Evolutionary conservation across 1,140 invertebrate species (phyloP).

Genomic region (Episyrphus balteatus): DNA sequence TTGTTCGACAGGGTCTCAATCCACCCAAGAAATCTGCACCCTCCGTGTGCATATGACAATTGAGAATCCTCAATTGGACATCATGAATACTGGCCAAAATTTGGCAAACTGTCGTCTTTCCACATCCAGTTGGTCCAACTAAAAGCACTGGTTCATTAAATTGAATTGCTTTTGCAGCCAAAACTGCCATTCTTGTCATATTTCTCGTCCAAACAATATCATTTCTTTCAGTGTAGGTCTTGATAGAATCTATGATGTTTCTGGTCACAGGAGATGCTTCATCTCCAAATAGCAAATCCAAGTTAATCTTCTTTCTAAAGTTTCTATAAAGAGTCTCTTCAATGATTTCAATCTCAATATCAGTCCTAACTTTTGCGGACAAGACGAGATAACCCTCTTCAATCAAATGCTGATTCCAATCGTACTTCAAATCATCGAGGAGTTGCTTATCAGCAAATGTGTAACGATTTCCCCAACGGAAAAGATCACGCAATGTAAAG

Average conservation of each 20-base stretch:
- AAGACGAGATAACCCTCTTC: constrained; percentile 95
- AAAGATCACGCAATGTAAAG: constrained; percentile 90
- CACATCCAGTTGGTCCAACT: constrained; percentile 96
- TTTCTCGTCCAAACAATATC: constrained; percentile 91
- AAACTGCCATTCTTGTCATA: constrained; percentile 82
- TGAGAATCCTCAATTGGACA: constrained; percentile 66
- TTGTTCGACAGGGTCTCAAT: constrained; percentile 75
- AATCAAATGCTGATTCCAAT: constrained; percentile 95
- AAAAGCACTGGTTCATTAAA: constrained; percentile 92
- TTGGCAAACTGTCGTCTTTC: constrained; percentile 96
- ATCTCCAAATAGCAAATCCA: constrained; percentile 66
- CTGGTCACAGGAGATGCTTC: constrained; percentile 64
- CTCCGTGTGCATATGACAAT: constrained; percentile 99
- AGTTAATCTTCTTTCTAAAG: constrained; percentile 66
- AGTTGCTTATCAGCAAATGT: constrained; percentile 50
- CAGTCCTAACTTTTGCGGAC: constrained; percentile 81
- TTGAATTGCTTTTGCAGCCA: constrained; percentile 78
- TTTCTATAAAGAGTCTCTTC: constrained; percentile 71
- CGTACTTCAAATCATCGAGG: constrained; percentile 55
- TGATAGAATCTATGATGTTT: constrained; percentile 55
- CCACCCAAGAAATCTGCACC: constrained; percentile 96
- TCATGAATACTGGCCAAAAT: constrained; percentile 58
- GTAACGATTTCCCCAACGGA: constrained; percentile 95
- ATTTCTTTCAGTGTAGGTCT: constrained; percentile 48
- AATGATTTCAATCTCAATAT: constrained; percentile 68